A percentile compares a stretch with the other conserved stretches of the same genome.
Evolutionary conservation across 53 echinoderm and acorn worm species (phyloP).

Genomic region (Apostichopus leukothele): DNA sequence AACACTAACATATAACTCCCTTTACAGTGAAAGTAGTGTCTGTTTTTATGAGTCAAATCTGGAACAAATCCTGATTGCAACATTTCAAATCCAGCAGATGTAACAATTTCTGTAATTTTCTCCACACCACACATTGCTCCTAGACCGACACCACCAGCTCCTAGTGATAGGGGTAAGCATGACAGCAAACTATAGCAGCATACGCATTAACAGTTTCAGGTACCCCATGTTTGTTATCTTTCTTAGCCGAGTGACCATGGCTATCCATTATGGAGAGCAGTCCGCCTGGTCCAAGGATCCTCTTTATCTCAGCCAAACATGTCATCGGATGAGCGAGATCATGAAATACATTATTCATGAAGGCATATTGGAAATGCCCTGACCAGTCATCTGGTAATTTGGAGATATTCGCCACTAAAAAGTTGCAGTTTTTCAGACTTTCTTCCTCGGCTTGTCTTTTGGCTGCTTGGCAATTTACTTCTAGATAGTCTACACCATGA

Average conservation of each 20-base stretch:
- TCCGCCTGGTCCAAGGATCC: neutral
- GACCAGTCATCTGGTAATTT: slow-evolving; percentile 15
- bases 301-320: neutral
- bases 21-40: neutral
- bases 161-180: slow-evolving; percentile 75
- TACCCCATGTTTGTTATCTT: neutral
- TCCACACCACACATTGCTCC: slow-evolving; percentile 81
- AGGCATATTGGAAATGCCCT: neutral
- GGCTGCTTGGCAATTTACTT: neutral
- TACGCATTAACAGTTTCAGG: neutral
- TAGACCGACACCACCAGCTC: slow-evolving; percentile 56
- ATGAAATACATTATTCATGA: slow-evolving; percentile 14
- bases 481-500: neutral
- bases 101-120: slow-evolving; percentile 57
- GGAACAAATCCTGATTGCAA: neutral
- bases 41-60: neutral
- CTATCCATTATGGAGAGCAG: neutral
- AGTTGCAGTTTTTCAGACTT: slow-evolving; percentile 7
- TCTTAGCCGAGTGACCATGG: neutral
- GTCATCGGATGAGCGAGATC: slow-evolving; percentile 5
- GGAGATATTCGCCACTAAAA: neutral
- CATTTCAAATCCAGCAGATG: slow-evolving; percentile 53
- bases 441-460: neutral
- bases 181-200: slow-evolving; percentile 64
- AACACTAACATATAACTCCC: neutral